These are phyloP conservation scores for Zoanthus solanderi DNA, from an alignment of 92 coral and sea anemone species.

Conservation along the genomic window DNA sequence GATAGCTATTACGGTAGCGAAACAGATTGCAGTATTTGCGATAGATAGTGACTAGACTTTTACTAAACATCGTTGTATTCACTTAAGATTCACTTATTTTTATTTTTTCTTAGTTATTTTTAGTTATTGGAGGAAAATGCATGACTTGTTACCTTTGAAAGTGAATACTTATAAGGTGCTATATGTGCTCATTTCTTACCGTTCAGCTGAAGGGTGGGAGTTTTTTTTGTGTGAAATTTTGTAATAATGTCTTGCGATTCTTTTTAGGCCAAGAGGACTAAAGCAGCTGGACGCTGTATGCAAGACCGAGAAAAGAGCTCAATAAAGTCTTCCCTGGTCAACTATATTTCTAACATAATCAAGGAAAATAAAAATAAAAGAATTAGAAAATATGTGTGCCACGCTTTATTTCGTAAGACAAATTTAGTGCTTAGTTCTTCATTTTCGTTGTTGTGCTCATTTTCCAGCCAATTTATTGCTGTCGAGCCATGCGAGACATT, in stretches of 20 bases:
- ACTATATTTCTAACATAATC: neutral
- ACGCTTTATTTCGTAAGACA: neutral
- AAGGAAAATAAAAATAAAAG: neutral
- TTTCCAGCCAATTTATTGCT: neutral
- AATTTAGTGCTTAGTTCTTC: neutral
- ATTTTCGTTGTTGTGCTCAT: neutral
- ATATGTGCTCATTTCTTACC: too few relatives aligned
- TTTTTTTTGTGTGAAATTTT: too few relatives aligned
- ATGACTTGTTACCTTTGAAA: too few relatives aligned
- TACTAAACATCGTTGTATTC: too few relatives aligned
- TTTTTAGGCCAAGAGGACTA: constrained; percentile 4
- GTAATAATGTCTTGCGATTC: neutral
- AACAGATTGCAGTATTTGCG: too few relatives aligned
- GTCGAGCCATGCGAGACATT: neutral
- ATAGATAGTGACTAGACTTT: too few relatives aligned
- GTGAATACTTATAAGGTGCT: too few relatives aligned
- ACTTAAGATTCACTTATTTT: too few relatives aligned
- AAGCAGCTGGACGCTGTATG: neutral
- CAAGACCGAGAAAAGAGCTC: neutral
- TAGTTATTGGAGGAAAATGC: too few relatives aligned
- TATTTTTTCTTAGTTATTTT: too few relatives aligned
- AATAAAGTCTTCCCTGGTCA: neutral
- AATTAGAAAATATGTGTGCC: neutral
- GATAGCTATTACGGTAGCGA: too few relatives aligned
- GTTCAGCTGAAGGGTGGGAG: too few relatives aligned